Evolutionary conservation across 2,888 invertebrate species (phyloP), one percentile per base, ranked within the genome.

Genomic region (Pachymerium ferrugineum): DNA sequence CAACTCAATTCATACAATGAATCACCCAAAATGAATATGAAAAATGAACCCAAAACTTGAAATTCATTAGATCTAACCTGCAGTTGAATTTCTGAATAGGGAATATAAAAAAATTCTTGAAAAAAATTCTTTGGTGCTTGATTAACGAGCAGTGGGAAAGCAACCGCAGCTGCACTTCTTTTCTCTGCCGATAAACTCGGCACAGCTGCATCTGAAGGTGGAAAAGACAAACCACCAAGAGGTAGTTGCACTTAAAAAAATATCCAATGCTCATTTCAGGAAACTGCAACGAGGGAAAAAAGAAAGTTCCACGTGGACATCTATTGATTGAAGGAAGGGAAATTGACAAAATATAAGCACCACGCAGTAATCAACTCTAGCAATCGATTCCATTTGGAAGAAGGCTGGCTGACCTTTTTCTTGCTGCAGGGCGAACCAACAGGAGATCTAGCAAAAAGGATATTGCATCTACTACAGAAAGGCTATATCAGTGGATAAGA

Each of bases 371-470:
- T 62, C 62, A 62, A 62, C 62, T 62, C 62, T 14, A 22, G 25
- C 62, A 62, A 62, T 62, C 62, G 62, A 62, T 62, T 62, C 62
- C 62, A 62, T 62, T 62, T 62, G 62, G 62, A n/a, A n/a, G 62
- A 62, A 62, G 12, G 62, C 28, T 28, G 62, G 25, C 62, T 25
- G 62, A 62, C 62, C 62, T 28, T 62, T 54, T 62, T 25, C 62
- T 62, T 25, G 62, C 62, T n/a, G 14, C n/a, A 22, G 62, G 25
- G 62, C 12, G 14, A 62, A 28, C 62, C 25, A 62, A 62, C 62
- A 62, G 62, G n/a, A 62, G 25, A 62, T 62, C 25, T 62, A 22
- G 62, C 62, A 62, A 62, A n/a, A 38, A 62, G 62, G 62, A 62
- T 62, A 62, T 62, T 62, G 25, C 62, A 28, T 62, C 62, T 62